phyloP scores from a whole-genome alignment of 2,888 invertebrate species.

The Nomada flava region DNA sequence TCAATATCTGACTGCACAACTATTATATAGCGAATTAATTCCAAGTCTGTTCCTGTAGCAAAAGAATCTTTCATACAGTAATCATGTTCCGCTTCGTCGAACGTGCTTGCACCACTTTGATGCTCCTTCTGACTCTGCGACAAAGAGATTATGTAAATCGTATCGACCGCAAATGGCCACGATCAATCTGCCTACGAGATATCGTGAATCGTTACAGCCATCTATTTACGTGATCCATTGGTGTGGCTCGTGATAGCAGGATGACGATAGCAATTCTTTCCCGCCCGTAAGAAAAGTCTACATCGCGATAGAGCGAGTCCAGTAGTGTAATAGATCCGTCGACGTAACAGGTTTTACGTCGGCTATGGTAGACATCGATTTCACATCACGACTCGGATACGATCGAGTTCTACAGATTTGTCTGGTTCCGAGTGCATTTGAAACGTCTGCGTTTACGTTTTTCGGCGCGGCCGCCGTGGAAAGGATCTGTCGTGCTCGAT shows the following conservation, averaged over 20 bases:
- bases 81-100: not conserved
- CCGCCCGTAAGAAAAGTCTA: not conserved
- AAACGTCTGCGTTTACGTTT: slow-evolving; percentile 25
- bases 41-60: not conserved
- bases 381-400: slow-evolving; percentile 2
- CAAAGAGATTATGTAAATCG: not conserved
- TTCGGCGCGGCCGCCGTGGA: not conserved
- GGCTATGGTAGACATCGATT: slow-evolving; percentile 4
- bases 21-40: too few relatives aligned
- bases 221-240: slow-evolving; percentile 65
- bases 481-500: slow-evolving; percentile 29
- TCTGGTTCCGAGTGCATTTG: slow-evolving; percentile 13
- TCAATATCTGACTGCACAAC: too few relatives aligned
- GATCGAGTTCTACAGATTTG: slow-evolving; percentile 36
- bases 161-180: not conserved
- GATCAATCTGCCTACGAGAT: slow-evolving; percentile 52
- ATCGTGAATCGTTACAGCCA: slow-evolving; percentile 67
- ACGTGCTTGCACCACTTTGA: not conserved
- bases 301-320: slow-evolving; percentile 16
- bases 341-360: slow-evolving; percentile 25
- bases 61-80: not conserved
- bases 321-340: slow-evolving; percentile 19
- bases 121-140: not conserved
- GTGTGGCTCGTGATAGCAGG: slow-evolving; percentile 49
- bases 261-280: slow-evolving; percentile 2